Base-by-base conservation (phyloP, 1,140 invertebrate genomes). In the Brachionus sp. region DNA sequence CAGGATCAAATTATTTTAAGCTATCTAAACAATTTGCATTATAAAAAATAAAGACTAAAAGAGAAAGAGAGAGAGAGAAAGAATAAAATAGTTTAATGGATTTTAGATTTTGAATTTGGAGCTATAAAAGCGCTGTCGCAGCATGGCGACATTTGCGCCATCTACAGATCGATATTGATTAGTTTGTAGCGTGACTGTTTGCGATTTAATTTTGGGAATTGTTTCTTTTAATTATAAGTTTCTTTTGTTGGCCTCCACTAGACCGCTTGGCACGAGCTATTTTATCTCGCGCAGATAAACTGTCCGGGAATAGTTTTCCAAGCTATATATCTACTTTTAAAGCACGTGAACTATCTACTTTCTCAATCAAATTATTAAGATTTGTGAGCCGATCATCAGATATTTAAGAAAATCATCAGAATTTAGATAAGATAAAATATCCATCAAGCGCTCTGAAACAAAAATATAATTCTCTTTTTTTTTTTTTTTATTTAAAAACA, bases 271-370 rank as follows among this genome's bases (percentile, higher is more conserved):
- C 50, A 57, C 50, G 50, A 57, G 50, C 50, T 57, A 57, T 57
- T 57, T 57, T 57, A 57, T 57, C 50, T 57, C 50, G 50, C 50
- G 50, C 50, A 57, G 50, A 57, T 57, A 57, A 57, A 57, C 50
- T 57, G 50, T 57, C 50, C 50, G n/a, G 50, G 19, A 57, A 57
- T 57, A 57, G 50, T 57, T 57, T 57, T 57, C 50, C 50, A 57
- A 57, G 50, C 50, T 9, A 57, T 57, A 57, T 57, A 57, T 57
- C 50, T 57, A 9, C 19, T 57, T 7, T 25, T 29, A 1, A 19
- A 57, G 50, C 50, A 57, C 50, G 50, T 57, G 50, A 57, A 57
- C 9, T 7, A 57, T 57, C 50, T 53, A 7, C 13, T 29, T 29
- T 29, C 29, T 29, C 29, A 29, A 29, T 16, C 50, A 7, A 53